Conservation (phyloP, 2,888 invertebrate species). For the Macrosiphum euphorbiae region DNA sequence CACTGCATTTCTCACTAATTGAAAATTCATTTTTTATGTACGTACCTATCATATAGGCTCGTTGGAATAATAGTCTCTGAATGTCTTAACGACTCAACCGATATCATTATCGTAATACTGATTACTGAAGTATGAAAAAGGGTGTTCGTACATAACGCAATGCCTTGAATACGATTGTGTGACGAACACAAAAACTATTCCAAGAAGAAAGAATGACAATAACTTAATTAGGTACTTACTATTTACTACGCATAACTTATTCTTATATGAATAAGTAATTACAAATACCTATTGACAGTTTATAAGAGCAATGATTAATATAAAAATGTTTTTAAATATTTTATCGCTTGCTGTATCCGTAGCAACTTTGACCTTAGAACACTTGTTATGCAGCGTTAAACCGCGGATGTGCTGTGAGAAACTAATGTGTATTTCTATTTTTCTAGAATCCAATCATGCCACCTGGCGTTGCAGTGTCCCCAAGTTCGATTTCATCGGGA, state of each 20-base stretch:
- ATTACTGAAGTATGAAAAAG: neutral
- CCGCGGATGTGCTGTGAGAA: neutral
- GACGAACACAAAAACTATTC: neutral
- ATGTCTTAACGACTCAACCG: neutral
- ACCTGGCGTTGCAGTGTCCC: slow-evolving; percentile 41
- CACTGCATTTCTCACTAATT: neutral
- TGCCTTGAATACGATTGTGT: neutral
- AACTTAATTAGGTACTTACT: neutral
- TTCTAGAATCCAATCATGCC: slow-evolving; percentile 46
- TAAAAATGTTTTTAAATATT: neutral
- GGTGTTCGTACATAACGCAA: neutral
- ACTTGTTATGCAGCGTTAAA: neutral
- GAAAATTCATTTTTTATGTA: neutral
- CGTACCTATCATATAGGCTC: neutral
- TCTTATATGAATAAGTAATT: neutral
- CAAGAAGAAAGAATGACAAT: neutral
- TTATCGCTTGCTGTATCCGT: neutral
- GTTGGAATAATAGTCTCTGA: neutral
- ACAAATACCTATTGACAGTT: neutral
- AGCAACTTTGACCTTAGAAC: neutral
- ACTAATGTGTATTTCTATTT: neutral
- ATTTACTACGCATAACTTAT: neutral
- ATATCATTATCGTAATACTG: neutral
- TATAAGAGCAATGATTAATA: neutral
- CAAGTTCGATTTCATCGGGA: slow-evolving; percentile 47